Conservation (phyloP, 2,888 invertebrate genomes). For the Drosophila histrio region DNA sequence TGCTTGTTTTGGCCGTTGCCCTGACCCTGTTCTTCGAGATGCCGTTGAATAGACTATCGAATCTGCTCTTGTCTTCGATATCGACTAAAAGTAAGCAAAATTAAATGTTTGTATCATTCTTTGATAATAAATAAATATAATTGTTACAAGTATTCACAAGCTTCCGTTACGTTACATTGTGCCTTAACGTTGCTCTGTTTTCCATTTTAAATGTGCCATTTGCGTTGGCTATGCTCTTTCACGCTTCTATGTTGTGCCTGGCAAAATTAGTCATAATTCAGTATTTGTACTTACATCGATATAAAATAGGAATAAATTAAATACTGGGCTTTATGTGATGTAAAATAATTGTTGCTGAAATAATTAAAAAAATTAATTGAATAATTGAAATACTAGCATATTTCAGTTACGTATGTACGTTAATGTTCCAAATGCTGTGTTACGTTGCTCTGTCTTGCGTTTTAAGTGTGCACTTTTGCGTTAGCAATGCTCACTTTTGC, state of each 20-base stretch:
- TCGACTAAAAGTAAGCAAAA: neutral
- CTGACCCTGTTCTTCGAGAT: conserved; percentile 48
- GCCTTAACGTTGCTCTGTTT: too few relatives aligned
- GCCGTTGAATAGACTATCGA: conserved; percentile 34
- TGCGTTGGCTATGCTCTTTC: neutral
- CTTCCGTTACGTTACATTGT: neutral
- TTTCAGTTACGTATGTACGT: neutral
- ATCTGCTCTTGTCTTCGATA: neutral
- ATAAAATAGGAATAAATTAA: too few relatives aligned
- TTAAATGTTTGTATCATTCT: neutral
- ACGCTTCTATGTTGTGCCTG: too few relatives aligned
- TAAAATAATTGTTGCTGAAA: too few relatives aligned
- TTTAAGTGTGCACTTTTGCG: neutral
- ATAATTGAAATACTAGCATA: neutral
- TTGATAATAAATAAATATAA: neutral
- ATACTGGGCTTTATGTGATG: too few relatives aligned
- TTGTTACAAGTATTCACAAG: too few relatives aligned
- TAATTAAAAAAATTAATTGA: too few relatives aligned
- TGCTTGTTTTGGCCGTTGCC: conserved; percentile 12
- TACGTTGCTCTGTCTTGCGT: neutral
- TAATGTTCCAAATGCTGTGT: neutral
- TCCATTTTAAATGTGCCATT: neutral
- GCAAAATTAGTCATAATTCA: too few relatives aligned
- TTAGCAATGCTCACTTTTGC: neutral
- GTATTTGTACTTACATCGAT: too few relatives aligned